phyloP scores from a whole-genome alignment of 2,113 vertebrate genomes.

The Empidonax traillii region DNA sequence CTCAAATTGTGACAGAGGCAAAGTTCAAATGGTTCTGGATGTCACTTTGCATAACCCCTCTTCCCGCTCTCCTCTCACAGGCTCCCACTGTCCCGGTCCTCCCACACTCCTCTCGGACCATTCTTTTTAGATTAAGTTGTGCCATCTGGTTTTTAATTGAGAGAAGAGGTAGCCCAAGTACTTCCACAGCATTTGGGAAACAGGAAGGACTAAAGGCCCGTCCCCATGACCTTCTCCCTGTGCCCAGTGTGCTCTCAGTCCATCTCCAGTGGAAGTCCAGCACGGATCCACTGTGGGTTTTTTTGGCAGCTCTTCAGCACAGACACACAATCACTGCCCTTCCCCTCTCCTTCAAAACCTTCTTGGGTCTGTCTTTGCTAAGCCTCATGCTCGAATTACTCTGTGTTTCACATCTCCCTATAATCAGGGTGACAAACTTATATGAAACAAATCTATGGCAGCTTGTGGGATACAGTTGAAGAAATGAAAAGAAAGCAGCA shows the following conservation, averaged over 20 bases:
- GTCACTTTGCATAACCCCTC: not conserved
- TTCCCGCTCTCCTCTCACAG: not conserved
- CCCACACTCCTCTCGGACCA: not conserved
- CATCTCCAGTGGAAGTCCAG: not conserved
- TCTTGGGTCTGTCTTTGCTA: not conserved
- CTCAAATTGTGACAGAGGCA: conserved; percentile 44
- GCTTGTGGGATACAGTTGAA: not conserved
- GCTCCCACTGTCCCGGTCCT: not conserved
- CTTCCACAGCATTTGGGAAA: not conserved
- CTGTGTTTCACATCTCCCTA: not conserved
- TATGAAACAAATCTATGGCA: not conserved
- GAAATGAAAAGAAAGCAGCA: conserved; percentile 16
- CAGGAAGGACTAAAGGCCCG: fast-evolving
- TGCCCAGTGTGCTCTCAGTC: not conserved
- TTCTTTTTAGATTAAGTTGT: not conserved
- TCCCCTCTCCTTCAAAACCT: not conserved
- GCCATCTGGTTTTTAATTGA: not conserved
- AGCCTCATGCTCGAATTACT: not conserved
- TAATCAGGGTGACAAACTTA: not conserved
- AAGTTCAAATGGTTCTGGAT: conserved; percentile 35
- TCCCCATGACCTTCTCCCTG: fast-evolving
- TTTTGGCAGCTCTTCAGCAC: not conserved
- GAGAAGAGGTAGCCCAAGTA: not conserved
- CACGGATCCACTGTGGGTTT: not conserved
- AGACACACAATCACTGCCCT: not conserved